Evolutionary conservation across 1,140 invertebrate species (phyloP), one percentile per base, ranked within the genome.

Genomic region (Diorhabda carinulata): DNA sequence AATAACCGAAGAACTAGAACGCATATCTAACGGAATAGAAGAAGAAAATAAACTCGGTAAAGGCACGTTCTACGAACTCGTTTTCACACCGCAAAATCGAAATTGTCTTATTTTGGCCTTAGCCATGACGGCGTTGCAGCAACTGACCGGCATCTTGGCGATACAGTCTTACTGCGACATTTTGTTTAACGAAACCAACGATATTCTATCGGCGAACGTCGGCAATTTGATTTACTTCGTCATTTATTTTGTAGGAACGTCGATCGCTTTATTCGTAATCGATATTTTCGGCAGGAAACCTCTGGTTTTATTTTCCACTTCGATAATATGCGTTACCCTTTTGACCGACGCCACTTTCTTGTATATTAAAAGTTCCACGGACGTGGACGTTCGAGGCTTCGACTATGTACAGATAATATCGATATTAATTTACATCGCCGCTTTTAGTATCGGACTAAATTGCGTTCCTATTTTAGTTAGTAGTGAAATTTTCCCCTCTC

Each of bases 401-500:
- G 63, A 64, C 3, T 64, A 6, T 45, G 1, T 64, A 4, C 63
- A 64, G 7, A 40, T 64, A 42, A 3, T 64, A 3, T 8, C 44
- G 0, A 25, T 64, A 45, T 8, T 64, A 3, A 2, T 64, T 5
- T 52, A 52, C 5, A 25, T 41, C 43, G 6, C 10, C n/a, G 8
- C 25, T n/a, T 93, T 89, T 77, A 86, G 85, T 47, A 81, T 91
- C 41, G 91, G 91, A 2, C 81, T 91, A 67, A 86, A 87, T 9
- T 88, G 90, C 0, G 87, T 91, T 10, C 90, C 91, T 2, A 87
- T 87, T 75, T 85, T 89, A 9, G 83, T 91, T 57, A 86, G 91
- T 72, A 87, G 90, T 57, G 91, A 93, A 81, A 83, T 92, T 72
- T 92, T 92, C 77, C 87, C 91, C 2, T 86, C 87, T 0, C 87